Evolutionary conservation across 2,797 vertebrate species (phyloP), one percentile per base, ranked within the genome.

Genomic region (Poeciliopsis infans): DNA sequence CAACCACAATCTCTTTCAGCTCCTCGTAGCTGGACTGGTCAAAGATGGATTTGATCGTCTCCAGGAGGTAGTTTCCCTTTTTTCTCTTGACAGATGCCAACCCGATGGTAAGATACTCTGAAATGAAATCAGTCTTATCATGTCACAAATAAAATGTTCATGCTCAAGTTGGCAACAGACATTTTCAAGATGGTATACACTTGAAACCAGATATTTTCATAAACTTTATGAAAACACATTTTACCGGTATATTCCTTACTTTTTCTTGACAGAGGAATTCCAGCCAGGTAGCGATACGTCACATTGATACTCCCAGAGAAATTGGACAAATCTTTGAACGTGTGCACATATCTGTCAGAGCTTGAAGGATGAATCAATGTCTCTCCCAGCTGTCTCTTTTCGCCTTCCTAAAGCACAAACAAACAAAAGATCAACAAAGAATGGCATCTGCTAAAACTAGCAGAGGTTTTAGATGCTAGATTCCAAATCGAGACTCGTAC

Each of bases 1-100:
- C 0, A 8, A 99, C 98, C 51, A 97, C 95, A 2, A 99, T 98
- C 95, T 99, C 98, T 79, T 98, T 98, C 74, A 99, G 95, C 36
- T 99, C 98, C 89, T 99, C 98, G 1, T 99, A 99, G 85, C 98
- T 99, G 85, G 98, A 99, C 90, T 99, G 98, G 81, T 99, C 98
- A 92, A 99, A 99, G 95, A 99, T 98, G 36, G 98, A 99, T 79
- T 98, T 99, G 92, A 99, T 99, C 5, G 98, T 99, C 83, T 99
- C 98, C 74, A 99, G 95, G 31, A 99, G 96, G 90, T 99, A 99
- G 83, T 97, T 99, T 71, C 98, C 98, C 83, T 96, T 97, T 94
- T 97, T 98, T 78, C 78, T 80, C 2, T 83, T 83, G 45, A 83
- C 82, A 0, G 82, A 83, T 11, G 82, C 55, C 4, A 83, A 4